Percentiles rank a stretch among this genome's conserved stretches.
These are phyloP conservation scores for Hirundichthys speculiger DNA, from an alignment of 2,113 vertebrate genomes.

Conservation along the genomic window DNA sequence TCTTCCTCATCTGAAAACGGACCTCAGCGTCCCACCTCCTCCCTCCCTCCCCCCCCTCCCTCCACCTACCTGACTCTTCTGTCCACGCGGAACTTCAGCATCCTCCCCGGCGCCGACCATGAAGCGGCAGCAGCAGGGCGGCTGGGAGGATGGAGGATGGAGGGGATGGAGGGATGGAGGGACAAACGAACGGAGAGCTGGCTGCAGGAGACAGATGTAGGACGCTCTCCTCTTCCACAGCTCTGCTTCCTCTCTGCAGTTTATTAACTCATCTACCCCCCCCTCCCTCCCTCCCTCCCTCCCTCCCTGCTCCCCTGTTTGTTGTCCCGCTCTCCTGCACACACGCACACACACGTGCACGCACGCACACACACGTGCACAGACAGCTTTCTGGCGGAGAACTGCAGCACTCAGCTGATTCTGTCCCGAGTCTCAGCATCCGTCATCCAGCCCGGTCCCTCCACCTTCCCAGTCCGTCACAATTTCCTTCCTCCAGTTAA, in stretches of 20 bases:
- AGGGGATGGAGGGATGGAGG: conserved; percentile 16
- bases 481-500: too few species aligned
- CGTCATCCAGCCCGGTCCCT: too few species aligned
- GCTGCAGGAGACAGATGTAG: conserved; percentile 7
- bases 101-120: conserved; percentile 78
- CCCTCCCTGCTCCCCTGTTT: neutral
- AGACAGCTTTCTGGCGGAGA: conserved; percentile 9
- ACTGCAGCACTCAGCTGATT: neutral
- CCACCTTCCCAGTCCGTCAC: too few species aligned
- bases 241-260: conserved; percentile 24
- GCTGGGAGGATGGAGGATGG: conserved; percentile 1
- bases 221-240: conserved; percentile 43
- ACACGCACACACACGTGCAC: neutral
- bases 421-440: conserved; percentile 4
- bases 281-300: neutral
- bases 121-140: conserved; percentile 33
- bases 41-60: conserved; percentile 9
- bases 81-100: conserved; percentile 95
- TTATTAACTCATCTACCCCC: conserved; percentile 26
- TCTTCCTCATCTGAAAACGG: neutral
- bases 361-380: neutral
- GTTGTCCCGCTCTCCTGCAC: neutral
- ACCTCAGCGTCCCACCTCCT: conserved; percentile 14
- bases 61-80: conserved; percentile 88
- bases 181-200: conserved; percentile 3